A percentile compares a stretch with the other conserved stretches of the same genome.
Conservation (phyloP, 2,888 invertebrate species). For the Rotaria sp. region DNA sequence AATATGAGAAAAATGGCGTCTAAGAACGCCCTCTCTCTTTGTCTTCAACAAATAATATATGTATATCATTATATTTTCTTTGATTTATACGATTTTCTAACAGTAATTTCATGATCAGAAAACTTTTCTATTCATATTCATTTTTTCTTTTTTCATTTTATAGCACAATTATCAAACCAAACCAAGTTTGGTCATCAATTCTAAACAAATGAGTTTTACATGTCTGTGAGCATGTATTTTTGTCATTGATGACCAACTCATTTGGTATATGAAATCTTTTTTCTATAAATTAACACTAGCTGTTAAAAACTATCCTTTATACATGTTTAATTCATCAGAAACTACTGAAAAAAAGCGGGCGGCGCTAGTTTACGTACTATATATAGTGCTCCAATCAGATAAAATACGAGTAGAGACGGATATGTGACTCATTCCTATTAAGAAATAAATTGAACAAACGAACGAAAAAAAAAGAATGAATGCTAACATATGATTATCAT, state of each 20-base stretch:
- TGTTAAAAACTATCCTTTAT: neutral
- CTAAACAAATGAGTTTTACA: neutral
- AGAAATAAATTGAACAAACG: constrained; percentile 24
- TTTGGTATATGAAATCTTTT: neutral
- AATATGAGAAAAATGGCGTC: neutral
- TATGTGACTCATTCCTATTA: constrained; percentile 15
- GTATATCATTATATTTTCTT: neutral
- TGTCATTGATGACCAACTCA: neutral
- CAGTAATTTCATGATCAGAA: neutral
- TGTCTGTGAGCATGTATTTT: neutral
- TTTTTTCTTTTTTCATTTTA: too few species aligned
- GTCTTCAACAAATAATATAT: neutral
- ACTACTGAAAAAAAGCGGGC: neutral
- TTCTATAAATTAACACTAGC: neutral
- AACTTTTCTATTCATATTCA: too few species aligned
- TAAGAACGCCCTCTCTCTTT: constrained; percentile 7
- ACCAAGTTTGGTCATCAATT: too few species aligned
- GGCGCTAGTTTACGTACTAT: neutral
- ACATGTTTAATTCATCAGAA: neutral
- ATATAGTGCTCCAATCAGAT: constrained; percentile 15
- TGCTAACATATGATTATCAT: constrained; percentile 10
- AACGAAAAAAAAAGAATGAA: constrained; percentile 13
- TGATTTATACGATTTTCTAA: neutral
- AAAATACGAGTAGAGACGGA: neutral
- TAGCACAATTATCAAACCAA: too few species aligned